Evolutionary conservation across 1,140 invertebrate genomes (phyloP), one percentile per base, ranked within the genome.

Genomic region (Caenorhabditis tropicalis): DNA sequence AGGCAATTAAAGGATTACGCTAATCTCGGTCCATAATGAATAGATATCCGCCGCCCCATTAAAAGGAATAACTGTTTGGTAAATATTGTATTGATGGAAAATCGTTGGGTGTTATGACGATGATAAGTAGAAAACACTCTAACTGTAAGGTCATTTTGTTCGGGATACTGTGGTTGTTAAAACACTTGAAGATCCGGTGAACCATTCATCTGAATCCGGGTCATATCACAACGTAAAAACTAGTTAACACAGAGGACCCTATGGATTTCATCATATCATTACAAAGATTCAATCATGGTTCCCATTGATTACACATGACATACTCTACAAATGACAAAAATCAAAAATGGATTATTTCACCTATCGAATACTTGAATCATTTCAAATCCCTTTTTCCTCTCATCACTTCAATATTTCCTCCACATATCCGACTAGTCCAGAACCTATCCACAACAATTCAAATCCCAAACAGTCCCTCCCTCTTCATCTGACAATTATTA

Each of bases 401-500:
- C 49, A 1, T 51, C n/a, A 6, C 12, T n/a, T 51, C 15, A n/a
- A 51, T 51, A 19, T 51, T 51, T 19, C n/a, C 49, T 51, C 49
- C 49, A 43, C 24, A 6, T 24, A 56, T 10, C 21, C 21, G 29
- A 56, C 53, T 12, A 56, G 53, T 56, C 7, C 10, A 4, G 21
- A 4, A 19, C 53, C 21, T 27, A 15, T 2, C 51, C 53, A 29
- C 10, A 56, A 21, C 10, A 27, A 21, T 27, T 21, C 9, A 7
- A 24, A 56, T 51, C 48, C 56, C 56, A 58, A 19, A n/a, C n/a
- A n/a, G n/a, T n/a, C n/a, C n/a, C n/a, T n/a, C n/a, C n/a, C n/a
- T n/a, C n/a, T n/a, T n/a, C n/a, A n/a, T 65, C 24, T 65, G 31
- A 65, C 58, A 36, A 65, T 36, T 65, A 10, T 27, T 65, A 65